Evolutionary conservation across 2,797 vertebrate species (phyloP).

Genomic region (Merluccius polli): DNA sequence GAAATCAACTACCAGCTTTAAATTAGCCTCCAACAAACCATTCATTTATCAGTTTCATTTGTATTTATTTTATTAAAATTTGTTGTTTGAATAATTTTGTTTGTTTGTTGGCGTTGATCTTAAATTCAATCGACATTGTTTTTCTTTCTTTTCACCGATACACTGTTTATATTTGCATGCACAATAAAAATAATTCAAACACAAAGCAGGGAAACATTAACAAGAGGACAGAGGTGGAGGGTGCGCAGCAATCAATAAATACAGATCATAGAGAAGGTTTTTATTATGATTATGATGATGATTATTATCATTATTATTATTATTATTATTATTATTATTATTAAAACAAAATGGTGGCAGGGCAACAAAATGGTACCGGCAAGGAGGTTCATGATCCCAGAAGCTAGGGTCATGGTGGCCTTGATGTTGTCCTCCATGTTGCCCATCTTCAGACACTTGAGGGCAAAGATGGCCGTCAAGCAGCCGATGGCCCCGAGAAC

Average conservation of each 20-base stretch:
- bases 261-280: neutral
- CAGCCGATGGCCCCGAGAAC: conserved; percentile 78
- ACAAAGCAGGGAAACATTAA: neutral
- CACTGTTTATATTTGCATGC: neutral
- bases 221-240: neutral
- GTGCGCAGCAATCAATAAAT: neutral
- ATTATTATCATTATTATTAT: neutral
- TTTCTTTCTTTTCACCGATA: neutral
- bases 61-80: neutral
- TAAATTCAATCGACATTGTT: neutral
- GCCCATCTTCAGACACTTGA: conserved; percentile 87
- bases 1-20: too few relatives aligned
- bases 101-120: neutral
- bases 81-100: neutral
- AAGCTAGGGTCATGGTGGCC: conserved; percentile 86
- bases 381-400: conserved; percentile 82
- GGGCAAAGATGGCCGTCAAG: conserved; percentile 80
- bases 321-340: neutral
- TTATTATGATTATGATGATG: neutral
- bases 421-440: conserved; percentile 85
- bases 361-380: conserved; percentile 66
- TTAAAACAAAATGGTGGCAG: neutral
- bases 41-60: neutral
- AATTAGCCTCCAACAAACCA: too few relatives aligned
- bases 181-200: neutral